Base-by-base conservation (phyloP, 2,888 invertebrate genomes). In the Stegana nigrithorax region DNA sequence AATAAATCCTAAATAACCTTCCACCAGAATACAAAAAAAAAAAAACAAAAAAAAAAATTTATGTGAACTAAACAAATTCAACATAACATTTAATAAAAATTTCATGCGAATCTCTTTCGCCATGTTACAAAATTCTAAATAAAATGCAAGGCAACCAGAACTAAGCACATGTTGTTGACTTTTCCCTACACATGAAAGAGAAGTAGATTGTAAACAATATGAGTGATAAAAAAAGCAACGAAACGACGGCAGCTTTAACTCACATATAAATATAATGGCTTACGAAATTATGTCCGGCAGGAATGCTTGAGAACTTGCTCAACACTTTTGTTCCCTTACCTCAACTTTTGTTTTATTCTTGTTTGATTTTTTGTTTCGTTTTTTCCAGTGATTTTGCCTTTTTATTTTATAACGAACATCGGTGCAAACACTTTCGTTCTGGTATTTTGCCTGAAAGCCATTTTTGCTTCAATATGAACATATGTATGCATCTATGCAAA, bases 291-390 rank as follows among this genome's bases (percentile, higher is more conserved):
- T 75, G 73, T 71, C 80, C 80, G 70, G 70, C 71, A 75, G 75
- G 72, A 69, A 72, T 73, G 72, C 78, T 79, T 78, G 71, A 73
- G 74, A 75, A 72, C 72, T 71, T 72, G 66, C 63, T 64, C 73
- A 71, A 69, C 66, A 72, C 73, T 73, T 53, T 72, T 73, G n/a
- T n/a, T n/a, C n/a, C n/a, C n/a, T n/a, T n/a, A n/a, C n/a, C n/a
- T n/a, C n/a, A n/a, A n/a, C n/a, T n/a, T n/a, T n/a, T n/a, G n/a
- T n/a, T n/a, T n/a, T n/a, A n/a, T n/a, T n/a, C n/a, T n/a, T n/a
- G n/a, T n/a, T n/a, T n/a, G n/a, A n/a, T n/a, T n/a, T n/a, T n/a
- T n/a, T n/a, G n/a, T n/a, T n/a, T n/a, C n/a, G n/a, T n/a, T n/a
- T n/a, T n/a, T n/a, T n/a, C n/a, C n/a, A n/a, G n/a, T n/a, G n/a